Percentiles rank a stretch among this genome's conserved stretches.
These are phyloP conservation scores for Cyphomyrus discorhynchus DNA, from an alignment of 2,113 vertebrate species.

Conservation along the genomic window DNA sequence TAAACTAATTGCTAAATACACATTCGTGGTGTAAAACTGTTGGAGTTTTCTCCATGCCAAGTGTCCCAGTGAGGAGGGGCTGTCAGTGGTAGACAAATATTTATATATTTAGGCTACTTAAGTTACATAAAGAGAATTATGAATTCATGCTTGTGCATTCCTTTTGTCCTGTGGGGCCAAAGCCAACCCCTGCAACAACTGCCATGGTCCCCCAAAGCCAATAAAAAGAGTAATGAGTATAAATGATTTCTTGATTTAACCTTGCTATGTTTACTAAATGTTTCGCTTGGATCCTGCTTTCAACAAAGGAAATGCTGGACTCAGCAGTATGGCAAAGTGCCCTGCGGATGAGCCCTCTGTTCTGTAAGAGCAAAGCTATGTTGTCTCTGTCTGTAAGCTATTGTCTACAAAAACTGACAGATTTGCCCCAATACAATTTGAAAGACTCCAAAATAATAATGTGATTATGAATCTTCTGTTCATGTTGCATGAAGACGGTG, in stretches of 20 bases:
- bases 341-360: not conserved
- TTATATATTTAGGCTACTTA: not conserved
- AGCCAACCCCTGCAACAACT: not conserved
- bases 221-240: constrained; percentile 5
- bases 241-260: constrained; percentile 20
- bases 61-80: not conserved
- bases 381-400: not conserved
- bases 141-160: not conserved
- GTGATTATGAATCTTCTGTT: not conserved
- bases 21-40: not conserved
- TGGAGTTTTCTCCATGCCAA: not conserved
- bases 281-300: not conserved
- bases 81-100: not conserved
- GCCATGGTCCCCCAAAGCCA: not conserved
- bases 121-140: not conserved
- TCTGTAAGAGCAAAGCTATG: not conserved
- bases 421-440: not conserved
- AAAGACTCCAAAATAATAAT: not conserved
- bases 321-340: not conserved
- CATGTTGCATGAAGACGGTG: not conserved
- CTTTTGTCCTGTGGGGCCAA: not conserved
- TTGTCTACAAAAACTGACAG: not conserved
- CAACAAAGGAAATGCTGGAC: not conserved
- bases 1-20: not conserved
- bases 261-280: constrained; percentile 10